Percentiles rank a stretch among this genome's conserved stretches.
phyloP scores from a whole-genome alignment of 1,140 invertebrate genomes.

The Cecropterus lyciades region DNA sequence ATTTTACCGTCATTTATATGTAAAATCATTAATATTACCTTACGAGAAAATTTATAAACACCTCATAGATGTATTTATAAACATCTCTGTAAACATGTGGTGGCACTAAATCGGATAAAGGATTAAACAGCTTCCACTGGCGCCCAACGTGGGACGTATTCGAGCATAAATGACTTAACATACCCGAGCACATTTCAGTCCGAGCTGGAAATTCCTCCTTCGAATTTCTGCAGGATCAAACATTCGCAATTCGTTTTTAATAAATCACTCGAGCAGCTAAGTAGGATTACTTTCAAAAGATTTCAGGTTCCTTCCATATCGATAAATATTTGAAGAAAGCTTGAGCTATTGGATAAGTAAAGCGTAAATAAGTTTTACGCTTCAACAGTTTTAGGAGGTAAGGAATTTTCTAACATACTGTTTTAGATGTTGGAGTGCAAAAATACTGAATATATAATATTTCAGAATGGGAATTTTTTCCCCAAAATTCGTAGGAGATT shows the following conservation, averaged over 20 bases:
- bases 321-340: conserved; percentile 23
- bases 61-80: not conserved
- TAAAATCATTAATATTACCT: too few species aligned
- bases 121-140: conserved; percentile 14
- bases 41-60: too few species aligned
- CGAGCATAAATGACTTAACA: conserved; percentile 13
- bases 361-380: conserved; percentile 21
- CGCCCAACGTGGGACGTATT: conserved; percentile 27
- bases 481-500: too few species aligned
- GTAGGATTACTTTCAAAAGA: conserved; percentile 23
- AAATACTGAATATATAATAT: too few species aligned
- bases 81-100: not conserved
- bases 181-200: conserved; percentile 5
- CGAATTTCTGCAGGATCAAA: conserved; percentile 9
- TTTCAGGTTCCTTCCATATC: conserved; percentile 17
- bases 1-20: too few species aligned
- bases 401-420: not conserved
- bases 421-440: not conserved
- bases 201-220: conserved; percentile 12
- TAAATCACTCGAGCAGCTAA: conserved; percentile 20
- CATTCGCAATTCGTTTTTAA: conserved; percentile 7
- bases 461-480: too few species aligned
- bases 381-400: conserved; percentile 1
- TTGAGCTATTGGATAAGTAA: conserved; percentile 15
- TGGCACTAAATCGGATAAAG: conserved; percentile 17